These are phyloP conservation scores for Erpornis zantholeuca DNA, from an alignment of 2,113 vertebrate genomes.

Conservation along the genomic window DNA sequence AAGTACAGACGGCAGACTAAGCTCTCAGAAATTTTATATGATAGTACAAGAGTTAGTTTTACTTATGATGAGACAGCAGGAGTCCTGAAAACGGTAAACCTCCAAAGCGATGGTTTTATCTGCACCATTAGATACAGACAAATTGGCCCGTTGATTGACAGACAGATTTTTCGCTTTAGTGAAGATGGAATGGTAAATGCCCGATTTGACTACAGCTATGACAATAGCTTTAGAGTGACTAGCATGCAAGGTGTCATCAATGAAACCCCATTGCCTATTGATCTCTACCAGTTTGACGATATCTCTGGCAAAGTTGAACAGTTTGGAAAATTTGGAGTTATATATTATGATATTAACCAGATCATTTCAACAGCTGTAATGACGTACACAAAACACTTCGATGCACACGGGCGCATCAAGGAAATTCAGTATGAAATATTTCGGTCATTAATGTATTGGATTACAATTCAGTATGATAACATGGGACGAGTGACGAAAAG, in stretches of 20 bases:
- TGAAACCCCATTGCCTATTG: slow-evolving; percentile 94
- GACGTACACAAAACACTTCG: slow-evolving; percentile 98
- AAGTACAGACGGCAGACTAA: slow-evolving; percentile 92
- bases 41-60: slow-evolving; percentile 95
- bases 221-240: slow-evolving; percentile 94
- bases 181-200: slow-evolving; percentile 98
- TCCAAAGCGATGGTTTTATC: slow-evolving; percentile 96
- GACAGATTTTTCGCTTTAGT: slow-evolving; percentile 98
- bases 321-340: slow-evolving; percentile 98
- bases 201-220: slow-evolving; percentile 97
- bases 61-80: slow-evolving; percentile 95
- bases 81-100: slow-evolving; percentile 95
- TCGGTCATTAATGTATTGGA: slow-evolving; percentile 96
- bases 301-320: slow-evolving; percentile 99
- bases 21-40: slow-evolving; percentile 93
- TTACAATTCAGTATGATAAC: slow-evolving; percentile 96
- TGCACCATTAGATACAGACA: slow-evolving; percentile 97
- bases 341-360: slow-evolving; percentile 99
- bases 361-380: slow-evolving; percentile 98
- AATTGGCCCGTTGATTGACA: slow-evolving; percentile 92
- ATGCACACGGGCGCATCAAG: slow-evolving; percentile 92
- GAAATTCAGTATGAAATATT: slow-evolving; percentile 99
- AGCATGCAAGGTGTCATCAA: slow-evolving; percentile 99
- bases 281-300: slow-evolving; percentile 97
- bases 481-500: slow-evolving; percentile 90